Conservation (phyloP, 1,140 invertebrate species). For the Amyelois transitella region DNA sequence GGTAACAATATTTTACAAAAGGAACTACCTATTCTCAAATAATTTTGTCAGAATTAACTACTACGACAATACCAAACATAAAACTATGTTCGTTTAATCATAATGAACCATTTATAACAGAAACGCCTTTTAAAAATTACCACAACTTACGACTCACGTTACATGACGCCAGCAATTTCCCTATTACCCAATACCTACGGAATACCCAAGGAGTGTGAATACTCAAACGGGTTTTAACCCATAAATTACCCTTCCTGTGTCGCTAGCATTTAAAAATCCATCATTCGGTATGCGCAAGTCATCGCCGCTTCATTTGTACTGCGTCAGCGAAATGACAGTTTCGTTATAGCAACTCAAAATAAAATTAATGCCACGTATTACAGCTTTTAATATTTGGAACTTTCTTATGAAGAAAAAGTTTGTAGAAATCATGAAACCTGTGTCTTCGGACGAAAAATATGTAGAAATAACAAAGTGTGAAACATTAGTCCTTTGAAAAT, state of each 20-base stretch:
- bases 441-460: no score
- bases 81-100: no score
- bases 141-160: conserved; percentile 2
- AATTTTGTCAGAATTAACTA: no score
- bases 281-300: conserved; percentile 54
- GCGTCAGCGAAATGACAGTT: conserved; percentile 56
- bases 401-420: neutral
- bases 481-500: no score
- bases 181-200: conserved; percentile 13
- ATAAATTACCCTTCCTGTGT: conserved; percentile 53
- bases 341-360: conserved; percentile 54
- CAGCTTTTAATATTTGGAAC: neutral
- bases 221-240: conserved; percentile 1
- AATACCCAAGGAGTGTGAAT: neutral
- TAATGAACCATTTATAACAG: no score
- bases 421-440: no score
- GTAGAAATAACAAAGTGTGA: no score
- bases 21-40: no score
- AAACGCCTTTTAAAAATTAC: neutral
- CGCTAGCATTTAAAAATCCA: conserved; percentile 66
- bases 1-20: no score
- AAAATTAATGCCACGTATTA: conserved; percentile 49
- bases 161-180: conserved; percentile 15
- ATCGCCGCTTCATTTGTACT: conserved; percentile 52
- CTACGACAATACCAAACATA: no score